These are phyloP conservation scores for Pteropus rufus DNA, from an alignment of 2,797 vertebrate genomes.

Conservation along the genomic window DNA sequence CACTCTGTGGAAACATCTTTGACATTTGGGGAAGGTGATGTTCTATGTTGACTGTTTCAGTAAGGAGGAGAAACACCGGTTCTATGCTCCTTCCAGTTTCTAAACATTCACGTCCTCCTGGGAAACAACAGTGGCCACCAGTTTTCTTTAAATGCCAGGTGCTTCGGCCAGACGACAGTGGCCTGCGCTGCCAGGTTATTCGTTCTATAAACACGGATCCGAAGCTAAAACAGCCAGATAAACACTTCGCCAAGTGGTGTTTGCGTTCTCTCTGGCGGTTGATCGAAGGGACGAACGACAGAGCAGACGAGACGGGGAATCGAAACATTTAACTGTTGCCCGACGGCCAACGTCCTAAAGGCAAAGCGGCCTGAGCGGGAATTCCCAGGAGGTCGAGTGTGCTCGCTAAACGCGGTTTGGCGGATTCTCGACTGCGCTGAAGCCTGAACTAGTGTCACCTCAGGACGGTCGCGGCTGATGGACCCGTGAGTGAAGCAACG, in stretches of 20 bases:
- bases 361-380: background rate
- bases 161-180: background rate
- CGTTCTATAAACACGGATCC: fast-evolving
- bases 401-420: background rate
- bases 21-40: background rate
- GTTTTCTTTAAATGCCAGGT: background rate
- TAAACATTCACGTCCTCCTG: too few species aligned
- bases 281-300: background rate
- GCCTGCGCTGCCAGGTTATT: fast-evolving
- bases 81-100: background rate
- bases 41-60: background rate
- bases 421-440: background rate
- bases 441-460: background rate
- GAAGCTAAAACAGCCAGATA: background rate
- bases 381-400: background rate
- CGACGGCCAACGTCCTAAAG: background rate
- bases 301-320: background rate
- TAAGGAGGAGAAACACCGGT: background rate
- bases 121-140: background rate
- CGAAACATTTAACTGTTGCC: background rate
- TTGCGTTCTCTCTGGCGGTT: background rate
- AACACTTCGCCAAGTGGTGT: background rate
- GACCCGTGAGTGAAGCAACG: fast-evolving
- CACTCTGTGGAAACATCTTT: background rate
- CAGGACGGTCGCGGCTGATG: fast-evolving